phyloP scores from a whole-genome alignment of 1,140 invertebrate species.

The Nasonia longicornis region DNA sequence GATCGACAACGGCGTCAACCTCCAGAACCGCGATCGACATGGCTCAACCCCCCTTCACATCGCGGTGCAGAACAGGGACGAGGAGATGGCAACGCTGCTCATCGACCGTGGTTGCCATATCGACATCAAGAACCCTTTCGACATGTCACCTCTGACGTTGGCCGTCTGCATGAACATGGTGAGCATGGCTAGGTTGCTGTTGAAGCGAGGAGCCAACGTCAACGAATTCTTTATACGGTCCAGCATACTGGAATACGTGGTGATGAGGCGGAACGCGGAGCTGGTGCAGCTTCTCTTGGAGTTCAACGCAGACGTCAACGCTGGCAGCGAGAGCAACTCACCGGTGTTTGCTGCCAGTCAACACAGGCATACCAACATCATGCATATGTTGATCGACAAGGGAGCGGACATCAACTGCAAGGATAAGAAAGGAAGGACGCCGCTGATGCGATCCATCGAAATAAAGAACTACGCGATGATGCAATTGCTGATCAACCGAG shows the following conservation, averaged over 20 bases:
- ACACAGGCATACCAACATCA: conserved; percentile 4
- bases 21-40: not conserved
- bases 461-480: not conserved
- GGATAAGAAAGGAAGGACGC: not conserved
- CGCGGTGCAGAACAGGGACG: conserved; percentile 10
- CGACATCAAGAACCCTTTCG: not conserved
- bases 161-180: not conserved
- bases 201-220: not conserved
- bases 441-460: conserved; percentile 3
- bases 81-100: not conserved
- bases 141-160: not conserved
- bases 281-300: not conserved
- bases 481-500: not conserved
- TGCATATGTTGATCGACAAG: conserved; percentile 6
- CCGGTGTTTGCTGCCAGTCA: not conserved
- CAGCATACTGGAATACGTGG: not conserved
- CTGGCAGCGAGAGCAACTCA: not conserved
- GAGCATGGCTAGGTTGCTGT: not conserved
- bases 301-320: not conserved
- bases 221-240: not conserved
- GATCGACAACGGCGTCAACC: not conserved
- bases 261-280: not conserved
- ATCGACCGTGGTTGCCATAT: not conserved
- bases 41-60: not conserved
- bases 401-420: conserved; percentile 25